Evolutionary conservation across 2,797 vertebrate genomes (phyloP).

Genomic region (Phataginus tetradactyla): DNA sequence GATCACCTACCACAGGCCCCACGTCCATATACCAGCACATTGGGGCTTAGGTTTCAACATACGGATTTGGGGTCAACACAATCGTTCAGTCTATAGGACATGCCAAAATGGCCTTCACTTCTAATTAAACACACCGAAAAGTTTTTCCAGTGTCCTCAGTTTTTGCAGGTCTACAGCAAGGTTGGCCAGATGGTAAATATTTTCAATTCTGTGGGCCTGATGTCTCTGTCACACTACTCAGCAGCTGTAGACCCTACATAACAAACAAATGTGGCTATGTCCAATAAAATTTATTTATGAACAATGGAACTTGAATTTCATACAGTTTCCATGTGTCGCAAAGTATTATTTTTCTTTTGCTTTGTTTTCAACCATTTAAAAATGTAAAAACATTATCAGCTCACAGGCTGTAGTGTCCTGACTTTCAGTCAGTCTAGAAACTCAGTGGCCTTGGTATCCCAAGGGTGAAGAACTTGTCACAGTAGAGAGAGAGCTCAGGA

Average conservation of each 20-base stretch:
- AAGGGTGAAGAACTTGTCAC: not conserved
- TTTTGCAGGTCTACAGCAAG: not conserved
- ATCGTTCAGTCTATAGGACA: not conserved
- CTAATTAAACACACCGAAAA: slow-evolving; percentile 25
- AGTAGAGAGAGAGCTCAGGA: no score
- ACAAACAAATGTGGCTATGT: not conserved
- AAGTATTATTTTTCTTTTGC: not conserved
- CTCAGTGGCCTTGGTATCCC: not conserved
- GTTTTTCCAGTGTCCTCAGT: not conserved
- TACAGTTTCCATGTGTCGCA: not conserved
- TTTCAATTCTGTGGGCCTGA: not conserved
- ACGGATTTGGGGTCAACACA: not conserved
- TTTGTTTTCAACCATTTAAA: slow-evolving; percentile 8
- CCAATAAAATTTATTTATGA: not conserved
- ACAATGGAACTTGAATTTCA: not conserved
- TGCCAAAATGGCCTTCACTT: not conserved
- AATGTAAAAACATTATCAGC: not conserved
- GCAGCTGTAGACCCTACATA: not conserved
- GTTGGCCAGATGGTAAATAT: not conserved
- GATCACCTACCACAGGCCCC: not conserved
- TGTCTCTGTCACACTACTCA: not conserved
- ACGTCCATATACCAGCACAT: not conserved
- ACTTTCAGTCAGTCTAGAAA: not conserved
- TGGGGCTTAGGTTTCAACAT: not conserved
- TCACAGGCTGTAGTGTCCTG: not conserved